phyloP scores from a whole-genome alignment of 1,140 invertebrate species.

The Nasonia vitripennis region DNA sequence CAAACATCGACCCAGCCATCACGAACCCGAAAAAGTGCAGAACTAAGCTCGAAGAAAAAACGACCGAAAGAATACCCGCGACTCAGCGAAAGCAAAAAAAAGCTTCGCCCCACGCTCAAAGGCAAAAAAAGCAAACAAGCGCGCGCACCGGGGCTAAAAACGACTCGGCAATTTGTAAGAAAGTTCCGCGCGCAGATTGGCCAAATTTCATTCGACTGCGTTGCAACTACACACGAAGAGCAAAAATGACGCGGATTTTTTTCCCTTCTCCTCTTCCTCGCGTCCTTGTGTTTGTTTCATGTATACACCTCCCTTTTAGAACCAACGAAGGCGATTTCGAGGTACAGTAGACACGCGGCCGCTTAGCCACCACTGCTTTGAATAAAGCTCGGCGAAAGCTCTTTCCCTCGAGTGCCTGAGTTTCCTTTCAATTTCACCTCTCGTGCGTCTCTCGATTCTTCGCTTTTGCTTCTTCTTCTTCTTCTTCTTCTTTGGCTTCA shows the following conservation, averaged over 20 bases:
- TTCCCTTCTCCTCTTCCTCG: not conserved
- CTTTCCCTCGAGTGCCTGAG: not conserved
- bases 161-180: not conserved
- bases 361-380: not conserved
- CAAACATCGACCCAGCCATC: too few species aligned
- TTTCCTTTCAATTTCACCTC: slow-evolving; percentile 21
- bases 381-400: not conserved
- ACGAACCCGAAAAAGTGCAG: too few species aligned
- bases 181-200: not conserved
- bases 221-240: not conserved
- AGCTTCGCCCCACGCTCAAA: too few species aligned
- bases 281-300: not conserved
- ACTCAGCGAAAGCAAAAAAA: too few species aligned
- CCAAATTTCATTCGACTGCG: slow-evolving; percentile 5
- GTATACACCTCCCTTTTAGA: not conserved
- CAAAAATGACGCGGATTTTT: not conserved
- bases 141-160: not conserved
- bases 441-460: not conserved
- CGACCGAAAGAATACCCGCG: too few species aligned
- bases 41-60: too few species aligned
- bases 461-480: slow-evolving; percentile 2
- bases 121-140: too few species aligned
- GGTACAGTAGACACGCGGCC: not conserved
- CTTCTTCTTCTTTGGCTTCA: not conserved
- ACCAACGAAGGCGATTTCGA: not conserved